Evolutionary conservation across 2,113 vertebrate species (phyloP).

Genomic region (Otolemur garnettii): DNA sequence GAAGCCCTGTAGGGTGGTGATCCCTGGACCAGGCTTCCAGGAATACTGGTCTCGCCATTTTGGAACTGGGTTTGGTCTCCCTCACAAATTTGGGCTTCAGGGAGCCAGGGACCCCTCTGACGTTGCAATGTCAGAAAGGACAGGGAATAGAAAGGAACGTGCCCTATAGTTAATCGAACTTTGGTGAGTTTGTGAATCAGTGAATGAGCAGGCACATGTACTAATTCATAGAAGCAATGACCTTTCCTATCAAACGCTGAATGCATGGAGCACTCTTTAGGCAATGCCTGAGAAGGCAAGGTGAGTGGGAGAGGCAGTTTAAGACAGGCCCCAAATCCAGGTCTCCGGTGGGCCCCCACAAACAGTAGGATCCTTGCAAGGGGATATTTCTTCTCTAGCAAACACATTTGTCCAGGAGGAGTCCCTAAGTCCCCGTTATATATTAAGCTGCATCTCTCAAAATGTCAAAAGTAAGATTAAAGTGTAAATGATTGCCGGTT

Average conservation of each 20-base stretch:
- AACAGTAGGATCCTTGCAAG: slow-evolving; percentile 20
- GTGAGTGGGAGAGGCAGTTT: not conserved
- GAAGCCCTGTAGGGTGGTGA: rapidly evolving
- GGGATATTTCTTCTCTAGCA: slow-evolving; percentile 33
- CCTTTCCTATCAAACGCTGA: too few relatives aligned
- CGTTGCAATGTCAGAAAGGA: not conserved
- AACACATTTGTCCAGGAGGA: slow-evolving; percentile 69
- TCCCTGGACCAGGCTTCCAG: not conserved
- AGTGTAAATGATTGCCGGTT: slow-evolving; percentile 79
- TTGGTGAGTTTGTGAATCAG: too few relatives aligned
- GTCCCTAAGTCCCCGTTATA: slow-evolving; percentile 71
- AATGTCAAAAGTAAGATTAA: slow-evolving; percentile 83
- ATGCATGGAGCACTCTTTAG: not conserved
- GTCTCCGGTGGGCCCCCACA: not conserved
- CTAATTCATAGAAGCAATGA: too few relatives aligned
- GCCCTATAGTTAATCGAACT: not conserved
- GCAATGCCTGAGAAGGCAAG: not conserved
- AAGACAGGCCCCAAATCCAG: not conserved
- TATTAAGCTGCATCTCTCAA: slow-evolving; percentile 81
- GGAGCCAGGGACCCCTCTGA: not conserved
- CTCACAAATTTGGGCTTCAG: too few relatives aligned
- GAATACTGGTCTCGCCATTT: not conserved
- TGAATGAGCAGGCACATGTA: not conserved
- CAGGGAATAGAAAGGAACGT: not conserved
- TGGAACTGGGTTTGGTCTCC: not conserved